A percentile compares a stretch with the other conserved stretches of the same genome.
These are phyloP conservation scores for Zophobas morio DNA, from an alignment of 1,140 invertebrate genomes.

Conservation along the genomic window DNA sequence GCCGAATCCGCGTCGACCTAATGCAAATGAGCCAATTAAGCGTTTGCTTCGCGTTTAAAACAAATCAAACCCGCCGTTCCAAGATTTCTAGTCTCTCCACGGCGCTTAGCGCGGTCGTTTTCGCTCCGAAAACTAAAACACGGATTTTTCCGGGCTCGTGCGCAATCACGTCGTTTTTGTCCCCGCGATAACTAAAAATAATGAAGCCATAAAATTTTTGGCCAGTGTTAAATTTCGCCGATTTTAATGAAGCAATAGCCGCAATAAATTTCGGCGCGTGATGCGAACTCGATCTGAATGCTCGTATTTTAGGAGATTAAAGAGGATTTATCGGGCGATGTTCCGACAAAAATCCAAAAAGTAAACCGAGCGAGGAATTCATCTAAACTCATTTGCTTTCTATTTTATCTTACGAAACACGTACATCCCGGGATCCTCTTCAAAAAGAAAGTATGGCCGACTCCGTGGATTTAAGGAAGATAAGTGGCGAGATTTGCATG, in stretches of 20 bases:
- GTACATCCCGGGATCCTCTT: constrained; percentile 38
- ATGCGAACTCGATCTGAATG: constrained; percentile 38
- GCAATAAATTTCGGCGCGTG: constrained; percentile 26
- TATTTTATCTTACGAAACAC: constrained; percentile 50
- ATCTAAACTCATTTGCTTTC: constrained; percentile 43
- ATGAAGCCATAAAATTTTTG: constrained; percentile 26
- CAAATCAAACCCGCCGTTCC: neutral
- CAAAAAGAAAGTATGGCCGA: constrained; percentile 36
- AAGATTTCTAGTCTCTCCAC: too few species aligned
- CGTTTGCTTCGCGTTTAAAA: neutral
- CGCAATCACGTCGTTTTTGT: too few species aligned
- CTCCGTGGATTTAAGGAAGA: constrained; percentile 46
- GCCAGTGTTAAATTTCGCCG: constrained; percentile 15
- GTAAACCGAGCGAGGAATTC: constrained; percentile 37
- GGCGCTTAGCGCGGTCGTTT: too few species aligned
- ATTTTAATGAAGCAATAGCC: constrained; percentile 41
- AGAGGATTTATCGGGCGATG: constrained; percentile 29
- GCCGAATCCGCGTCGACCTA: neutral
- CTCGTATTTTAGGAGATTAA: constrained; percentile 44
- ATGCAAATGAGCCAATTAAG: constrained; percentile 6
- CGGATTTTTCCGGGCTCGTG: neutral
- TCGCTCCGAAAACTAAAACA: neutral
- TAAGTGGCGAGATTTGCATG: constrained; percentile 50
- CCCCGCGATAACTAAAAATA: constrained; percentile 4
- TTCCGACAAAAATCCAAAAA: constrained; percentile 39